Conservation (phyloP, 2,113 vertebrate genomes). For the Colaptes auratus region DNA sequence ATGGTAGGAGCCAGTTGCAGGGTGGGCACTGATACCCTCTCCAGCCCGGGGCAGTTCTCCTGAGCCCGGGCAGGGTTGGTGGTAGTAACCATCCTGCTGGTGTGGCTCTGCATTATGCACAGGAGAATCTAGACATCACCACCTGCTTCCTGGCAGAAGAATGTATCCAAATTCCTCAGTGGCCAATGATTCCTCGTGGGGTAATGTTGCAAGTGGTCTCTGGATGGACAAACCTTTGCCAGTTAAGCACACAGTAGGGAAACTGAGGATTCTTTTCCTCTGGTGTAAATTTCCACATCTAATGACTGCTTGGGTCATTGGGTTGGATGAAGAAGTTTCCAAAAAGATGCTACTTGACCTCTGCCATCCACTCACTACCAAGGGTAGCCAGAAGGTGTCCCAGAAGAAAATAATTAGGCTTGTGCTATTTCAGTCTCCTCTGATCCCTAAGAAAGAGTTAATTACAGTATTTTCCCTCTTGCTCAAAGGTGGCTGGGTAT, state of each 20-base stretch:
- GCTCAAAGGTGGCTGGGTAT: constrained; percentile 71
- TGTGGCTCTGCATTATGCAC: accelerated
- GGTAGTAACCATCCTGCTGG: background rate
- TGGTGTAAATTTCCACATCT: background rate
- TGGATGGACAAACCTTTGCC: background rate
- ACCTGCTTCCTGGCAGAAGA: accelerated
- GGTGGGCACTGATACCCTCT: accelerated
- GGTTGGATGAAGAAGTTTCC: background rate
- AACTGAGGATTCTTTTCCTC: background rate
- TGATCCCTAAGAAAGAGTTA: constrained; percentile 74
- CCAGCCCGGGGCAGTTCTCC: background rate
- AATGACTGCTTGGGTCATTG: background rate
- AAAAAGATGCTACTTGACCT: background rate
- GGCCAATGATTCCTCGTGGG: background rate
- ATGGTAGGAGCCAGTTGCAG: background rate
- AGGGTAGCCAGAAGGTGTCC: background rate
- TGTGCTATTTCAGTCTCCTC: constrained; percentile 23
- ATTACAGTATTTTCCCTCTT: constrained; percentile 68
- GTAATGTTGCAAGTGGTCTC: background rate
- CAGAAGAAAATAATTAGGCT: constrained; percentile 40
- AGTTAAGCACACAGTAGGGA: background rate
- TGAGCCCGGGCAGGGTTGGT: background rate
- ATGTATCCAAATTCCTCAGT: background rate
- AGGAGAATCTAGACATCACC: background rate
- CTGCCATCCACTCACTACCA: background rate